Conservation (phyloP, 1,140 invertebrate genomes). For the Antheraea pernyi region DNA sequence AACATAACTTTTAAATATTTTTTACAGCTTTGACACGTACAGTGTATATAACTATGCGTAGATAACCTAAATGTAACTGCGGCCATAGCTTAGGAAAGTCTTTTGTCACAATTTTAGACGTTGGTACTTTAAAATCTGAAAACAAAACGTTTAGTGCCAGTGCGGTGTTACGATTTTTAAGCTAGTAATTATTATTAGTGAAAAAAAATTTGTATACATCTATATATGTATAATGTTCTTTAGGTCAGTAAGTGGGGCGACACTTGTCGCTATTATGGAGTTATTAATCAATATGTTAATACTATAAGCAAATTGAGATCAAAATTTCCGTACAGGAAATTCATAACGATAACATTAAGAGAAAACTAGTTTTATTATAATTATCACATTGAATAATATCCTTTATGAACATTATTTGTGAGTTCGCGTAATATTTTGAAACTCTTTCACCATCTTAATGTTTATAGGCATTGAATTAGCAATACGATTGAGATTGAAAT, state of each 20-base stretch:
- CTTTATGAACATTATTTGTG: neutral
- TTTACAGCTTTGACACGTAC: no score
- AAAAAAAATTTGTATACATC: no score
- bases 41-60: no score
- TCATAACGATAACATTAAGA: neutral
- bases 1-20: no score
- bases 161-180: no score
- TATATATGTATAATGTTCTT: neutral
- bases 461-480: neutral
- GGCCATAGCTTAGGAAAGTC: no score
- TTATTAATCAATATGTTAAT: neutral
- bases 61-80: no score
- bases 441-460: neutral
- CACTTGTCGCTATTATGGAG: neutral
- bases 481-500: neutral
- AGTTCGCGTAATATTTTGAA: neutral
- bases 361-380: neutral
- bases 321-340: neutral
- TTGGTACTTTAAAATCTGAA: no score
- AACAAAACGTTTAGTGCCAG: no score
- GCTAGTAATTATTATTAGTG: no score
- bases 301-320: neutral
- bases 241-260: neutral
- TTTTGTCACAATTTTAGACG: no score
- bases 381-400: neutral